Base-by-base conservation (phyloP, 2,113 vertebrate genomes). In the Oriolus oriolus region DNA sequence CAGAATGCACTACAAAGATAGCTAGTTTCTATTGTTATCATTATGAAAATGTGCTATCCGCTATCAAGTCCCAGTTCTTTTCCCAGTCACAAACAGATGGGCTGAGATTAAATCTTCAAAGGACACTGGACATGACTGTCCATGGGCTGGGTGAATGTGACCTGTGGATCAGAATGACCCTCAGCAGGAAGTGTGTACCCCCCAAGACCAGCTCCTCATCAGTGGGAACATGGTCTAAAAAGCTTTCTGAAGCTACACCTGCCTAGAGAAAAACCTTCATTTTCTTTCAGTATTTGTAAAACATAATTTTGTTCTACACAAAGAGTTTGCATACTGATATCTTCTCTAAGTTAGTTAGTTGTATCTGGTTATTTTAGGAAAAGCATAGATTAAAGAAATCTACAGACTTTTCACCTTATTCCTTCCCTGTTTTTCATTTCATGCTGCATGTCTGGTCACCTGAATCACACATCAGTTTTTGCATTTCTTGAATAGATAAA, bases 81-180 rank as follows among this genome's bases (percentile, higher is more conserved):
- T 91, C 49, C 33, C 57, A 60, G 69, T 87, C 81, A 80, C 56
- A 87, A 89, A 76, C 2, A 69, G 16, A 22, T 0, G 2, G 66
- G 42, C 56, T 89, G 65, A 73, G 52, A 83, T 77, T 47, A 74
- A 85, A 91, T 37, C 28, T 90, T 77, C 66, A 75, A 75, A 71
- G 54, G 54, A 77, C 42, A 60, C 57, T 83, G 47, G 17, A 81
- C 41, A 68, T 14, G 35, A 77, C 35, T 60, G 61, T 44, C 61
- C 16, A 2, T 17, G n/a, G 21, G 2, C 1, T 9, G n/a, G 24
- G 50, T 37, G 73, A 82, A 63, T 0, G 2, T 19, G 18, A 22
- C 17, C 71, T 68, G 60, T 16, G 28, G 20, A 17, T n/a, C 70
- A 69, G 56, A 77, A 84, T 37, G 64, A 44, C 12, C 16, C 33